Evolutionary conservation across 2,888 invertebrate species (phyloP), one percentile per base, ranked within the genome.

Genomic region (Myopa testacea): DNA sequence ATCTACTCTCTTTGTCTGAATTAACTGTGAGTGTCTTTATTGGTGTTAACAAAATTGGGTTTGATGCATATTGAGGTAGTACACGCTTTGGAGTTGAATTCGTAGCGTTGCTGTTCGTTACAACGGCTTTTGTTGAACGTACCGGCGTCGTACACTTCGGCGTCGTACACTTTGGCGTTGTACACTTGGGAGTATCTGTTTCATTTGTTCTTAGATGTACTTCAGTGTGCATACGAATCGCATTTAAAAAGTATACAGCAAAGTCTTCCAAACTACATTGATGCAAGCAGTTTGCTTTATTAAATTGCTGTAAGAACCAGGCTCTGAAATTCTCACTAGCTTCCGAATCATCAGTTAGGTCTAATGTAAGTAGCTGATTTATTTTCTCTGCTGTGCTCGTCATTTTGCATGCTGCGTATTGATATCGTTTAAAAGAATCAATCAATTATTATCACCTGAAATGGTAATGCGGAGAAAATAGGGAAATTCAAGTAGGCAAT

Each of bases 231-330:
- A 87, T 90, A 70, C 92, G 89, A 80, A 93, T 84, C 84, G 90
- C 91, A 38, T 91, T 90, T 79, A 92, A 85, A 85, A 91, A 92
- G 85, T 90, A 91, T n/a, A 91, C 88, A 52, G 91, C 91, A 86
- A 93, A 93, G 81, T 92, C 92, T 75, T 89, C 88, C 60, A 89
- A 71, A 37, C 83, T 83, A 75, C 85, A 86, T 14, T 62, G 12
- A 45, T 52, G 10, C 58, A 6, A 4, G 78, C 16, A 8, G 16
- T 8, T 75, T 7, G 34, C 65, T 2, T 60, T 77, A 6, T 72
- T 38, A 80, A 88, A 80, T 81, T 81, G 77, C 50, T 80, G 80
- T 5, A 82, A 71, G 67, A 84, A 83, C 85, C 85, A 85, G 63
- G 79, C 70, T 14, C 80, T 76, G 63, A 88, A 85, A 71, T 78